Conservation (phyloP, 1,140 invertebrate species). For the Teleopsis dalmanni region DNA sequence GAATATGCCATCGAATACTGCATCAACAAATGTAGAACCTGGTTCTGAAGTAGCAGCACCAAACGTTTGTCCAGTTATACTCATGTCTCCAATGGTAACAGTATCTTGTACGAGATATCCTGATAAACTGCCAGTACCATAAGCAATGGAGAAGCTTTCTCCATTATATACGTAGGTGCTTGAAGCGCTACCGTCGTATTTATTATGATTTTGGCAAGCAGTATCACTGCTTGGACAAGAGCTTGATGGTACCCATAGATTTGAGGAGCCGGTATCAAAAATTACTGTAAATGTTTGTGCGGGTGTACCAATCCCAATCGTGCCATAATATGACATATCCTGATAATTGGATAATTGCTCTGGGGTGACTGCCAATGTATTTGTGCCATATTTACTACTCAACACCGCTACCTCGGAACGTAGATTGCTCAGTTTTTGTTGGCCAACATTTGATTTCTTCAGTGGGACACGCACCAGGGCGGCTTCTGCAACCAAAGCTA, state of each 20-base stretch:
- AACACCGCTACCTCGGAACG: neutral
- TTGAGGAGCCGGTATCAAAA: conserved; percentile 97
- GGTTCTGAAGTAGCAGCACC: conserved; percentile 92
- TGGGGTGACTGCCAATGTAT: conserved; percentile 34
- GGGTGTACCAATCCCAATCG: conserved; percentile 85
- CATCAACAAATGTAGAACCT: conserved; percentile 79
- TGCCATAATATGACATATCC: conserved; percentile 95
- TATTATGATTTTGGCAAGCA: conserved; percentile 78
- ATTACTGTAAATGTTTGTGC: conserved; percentile 89
- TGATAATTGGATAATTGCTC: conserved; percentile 79
- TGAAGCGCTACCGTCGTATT: conserved; percentile 82
- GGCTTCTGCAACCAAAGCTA: conserved; percentile 9
- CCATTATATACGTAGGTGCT: conserved; percentile 79
- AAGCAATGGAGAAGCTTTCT: conserved; percentile 83
- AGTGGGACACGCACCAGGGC: conserved; percentile 9
- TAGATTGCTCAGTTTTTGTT: neutral
- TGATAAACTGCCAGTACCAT: conserved; percentile 91
- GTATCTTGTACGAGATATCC: conserved; percentile 87
- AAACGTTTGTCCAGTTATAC: conserved; percentile 83
- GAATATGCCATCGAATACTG: conserved; percentile 94
- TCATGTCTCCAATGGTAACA: conserved; percentile 59
- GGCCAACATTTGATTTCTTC: neutral
- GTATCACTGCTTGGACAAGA: conserved; percentile 78
- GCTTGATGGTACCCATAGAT: conserved; percentile 96
- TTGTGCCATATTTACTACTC: conserved; percentile 2